A percentile compares a stretch with the other conserved stretches of the same genome.
Evolutionary conservation across 2,113 vertebrate species (phyloP).

Genomic region (Pterocles orientalis): DNA sequence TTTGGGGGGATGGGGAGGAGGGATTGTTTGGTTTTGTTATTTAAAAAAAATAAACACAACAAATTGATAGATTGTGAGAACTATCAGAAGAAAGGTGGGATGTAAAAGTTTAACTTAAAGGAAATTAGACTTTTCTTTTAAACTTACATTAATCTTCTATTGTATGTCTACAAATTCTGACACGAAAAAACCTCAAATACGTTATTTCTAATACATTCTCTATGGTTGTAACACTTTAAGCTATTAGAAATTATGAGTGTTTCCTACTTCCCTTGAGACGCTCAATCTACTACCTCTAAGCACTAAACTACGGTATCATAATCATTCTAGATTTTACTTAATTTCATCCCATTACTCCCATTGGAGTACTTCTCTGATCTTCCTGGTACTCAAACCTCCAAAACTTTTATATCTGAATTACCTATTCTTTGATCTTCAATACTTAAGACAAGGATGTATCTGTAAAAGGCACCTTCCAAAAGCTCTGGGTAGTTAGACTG

Average conservation of each 20-base stretch:
- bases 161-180: not conserved
- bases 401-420: not conserved
- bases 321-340: not conserved
- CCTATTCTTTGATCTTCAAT: not conserved
- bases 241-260: not conserved
- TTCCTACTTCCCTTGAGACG: not conserved
- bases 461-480: not conserved
- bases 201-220: not conserved
- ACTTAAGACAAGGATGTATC: not conserved
- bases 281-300: not conserved
- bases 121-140: not conserved
- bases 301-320: not conserved
- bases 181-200: accelerated
- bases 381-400: not conserved
- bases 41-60: not conserved
- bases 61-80: not conserved
- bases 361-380: not conserved
- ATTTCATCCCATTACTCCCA: not conserved
- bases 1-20: not conserved
- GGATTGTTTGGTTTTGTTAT: not conserved
- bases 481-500: not conserved
- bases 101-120: not conserved
- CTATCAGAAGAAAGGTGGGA: not conserved
- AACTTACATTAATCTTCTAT: not conserved
- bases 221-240: not conserved